These are phyloP conservation scores for Vesta saturnalis DNA, from an alignment of 2,888 invertebrate genomes.

Conservation along the genomic window DNA sequence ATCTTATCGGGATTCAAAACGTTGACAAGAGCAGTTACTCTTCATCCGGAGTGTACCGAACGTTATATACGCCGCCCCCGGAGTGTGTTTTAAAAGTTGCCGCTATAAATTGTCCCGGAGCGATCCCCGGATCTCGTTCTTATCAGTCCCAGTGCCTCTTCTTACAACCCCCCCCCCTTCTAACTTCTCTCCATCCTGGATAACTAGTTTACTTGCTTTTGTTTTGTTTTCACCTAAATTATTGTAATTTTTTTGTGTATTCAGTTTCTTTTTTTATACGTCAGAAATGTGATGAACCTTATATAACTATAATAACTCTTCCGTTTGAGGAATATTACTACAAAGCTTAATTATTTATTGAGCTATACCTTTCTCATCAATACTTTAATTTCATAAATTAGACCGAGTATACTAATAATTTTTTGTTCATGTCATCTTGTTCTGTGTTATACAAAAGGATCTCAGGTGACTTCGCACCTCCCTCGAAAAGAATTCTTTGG, in stretches of 20 bases:
- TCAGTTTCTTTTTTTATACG: neutral
- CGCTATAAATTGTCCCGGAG: slow-evolving; percentile 64
- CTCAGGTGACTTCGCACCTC: too few relatives aligned
- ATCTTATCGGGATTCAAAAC: slow-evolving; percentile 34
- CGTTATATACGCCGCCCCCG: slow-evolving; percentile 60
- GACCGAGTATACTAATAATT: too few relatives aligned
- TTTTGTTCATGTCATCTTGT: too few relatives aligned
- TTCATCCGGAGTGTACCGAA: slow-evolving; percentile 57
- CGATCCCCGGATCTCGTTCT: slow-evolving; percentile 62
- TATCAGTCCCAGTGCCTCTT: slow-evolving; percentile 61
- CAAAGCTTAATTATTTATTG: too few relatives aligned
- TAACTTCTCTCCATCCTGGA: slow-evolving; percentile 45
- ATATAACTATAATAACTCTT: too few relatives aligned
- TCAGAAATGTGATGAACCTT: too few relatives aligned
- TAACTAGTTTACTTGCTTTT: slow-evolving; percentile 43
- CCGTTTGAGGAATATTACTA: too few relatives aligned
- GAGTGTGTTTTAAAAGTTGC: slow-evolving; percentile 64
- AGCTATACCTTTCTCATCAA: too few relatives aligned
- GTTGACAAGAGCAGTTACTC: slow-evolving; percentile 46
- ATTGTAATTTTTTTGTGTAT: slow-evolving; percentile 31
- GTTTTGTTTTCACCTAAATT: slow-evolving; percentile 38
- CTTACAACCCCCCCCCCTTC: slow-evolving; percentile 50
- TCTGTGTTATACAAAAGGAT: too few relatives aligned
- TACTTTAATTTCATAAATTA: too few relatives aligned
- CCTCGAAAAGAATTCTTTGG: too few relatives aligned